Percentiles rank a stretch among this genome's conserved stretches.
These are phyloP conservation scores for Parus major DNA, from an alignment of 2,113 vertebrate genomes.

Conservation along the genomic window DNA sequence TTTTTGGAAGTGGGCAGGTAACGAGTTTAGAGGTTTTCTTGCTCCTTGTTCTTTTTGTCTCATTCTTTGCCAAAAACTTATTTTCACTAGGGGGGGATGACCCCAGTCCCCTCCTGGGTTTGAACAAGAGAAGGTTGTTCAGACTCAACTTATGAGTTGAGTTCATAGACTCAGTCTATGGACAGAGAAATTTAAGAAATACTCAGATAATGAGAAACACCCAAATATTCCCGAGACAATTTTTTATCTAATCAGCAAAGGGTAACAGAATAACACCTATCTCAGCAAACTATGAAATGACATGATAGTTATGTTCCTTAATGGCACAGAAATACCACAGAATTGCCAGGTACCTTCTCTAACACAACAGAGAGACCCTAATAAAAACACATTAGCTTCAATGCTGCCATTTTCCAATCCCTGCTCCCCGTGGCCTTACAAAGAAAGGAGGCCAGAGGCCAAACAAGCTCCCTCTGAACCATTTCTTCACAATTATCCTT, in stretches of 20 bases:
- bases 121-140: neutral
- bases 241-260: conserved; percentile 1
- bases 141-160: neutral
- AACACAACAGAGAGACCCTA: neutral
- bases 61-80: neutral
- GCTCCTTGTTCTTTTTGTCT: neutral
- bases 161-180: neutral
- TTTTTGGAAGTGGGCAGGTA: neutral
- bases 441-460: neutral
- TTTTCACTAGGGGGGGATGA: neutral
- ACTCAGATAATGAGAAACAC: neutral
- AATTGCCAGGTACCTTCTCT: neutral
- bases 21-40: neutral
- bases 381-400: neutral
- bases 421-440: neutral
- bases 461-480: neutral
- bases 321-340: conserved; percentile 4
- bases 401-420: neutral
- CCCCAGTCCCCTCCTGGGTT: neutral
- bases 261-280: neutral
- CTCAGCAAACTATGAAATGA: neutral
- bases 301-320: neutral
- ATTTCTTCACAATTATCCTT: neutral
- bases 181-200: neutral
- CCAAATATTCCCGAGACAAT: neutral